Conservation (phyloP, 2,888 invertebrate species). For the Dynastes hyllus region DNA sequence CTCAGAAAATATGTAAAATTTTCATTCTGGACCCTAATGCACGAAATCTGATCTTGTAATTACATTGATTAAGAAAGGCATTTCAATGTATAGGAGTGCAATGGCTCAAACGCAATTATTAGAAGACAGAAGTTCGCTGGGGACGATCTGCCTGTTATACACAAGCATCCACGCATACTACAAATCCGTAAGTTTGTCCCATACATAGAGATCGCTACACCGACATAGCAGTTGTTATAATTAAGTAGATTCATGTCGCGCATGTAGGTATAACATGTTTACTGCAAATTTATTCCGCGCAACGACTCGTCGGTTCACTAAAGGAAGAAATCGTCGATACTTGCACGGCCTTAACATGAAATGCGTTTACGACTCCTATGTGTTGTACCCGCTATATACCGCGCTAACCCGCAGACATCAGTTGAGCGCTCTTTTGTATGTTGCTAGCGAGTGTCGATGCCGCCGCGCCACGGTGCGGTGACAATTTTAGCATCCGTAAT, state of each 20-base stretch:
- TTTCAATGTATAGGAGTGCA: too few relatives aligned
- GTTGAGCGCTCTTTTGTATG: background rate
- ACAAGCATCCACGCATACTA: background rate
- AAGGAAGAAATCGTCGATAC: too few relatives aligned
- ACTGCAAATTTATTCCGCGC: slow-evolving; percentile 68
- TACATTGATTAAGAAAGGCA: too few relatives aligned
- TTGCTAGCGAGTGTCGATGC: slow-evolving; percentile 3
- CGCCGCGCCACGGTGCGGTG: slow-evolving; percentile 55
- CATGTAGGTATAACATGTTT: slow-evolving; percentile 69
- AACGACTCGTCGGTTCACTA: slow-evolving; percentile 44
- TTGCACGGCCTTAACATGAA: too few relatives aligned
- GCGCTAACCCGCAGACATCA: too few relatives aligned
- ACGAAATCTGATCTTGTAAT: too few relatives aligned
- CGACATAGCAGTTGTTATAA: slow-evolving; percentile 65
- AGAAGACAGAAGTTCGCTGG: background rate
- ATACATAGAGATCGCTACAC: slow-evolving; percentile 5
- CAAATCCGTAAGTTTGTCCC: background rate
- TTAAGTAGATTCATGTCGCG: slow-evolving; percentile 68
- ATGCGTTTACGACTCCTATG: too few relatives aligned
- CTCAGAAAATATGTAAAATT: too few relatives aligned
- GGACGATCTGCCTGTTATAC: background rate
- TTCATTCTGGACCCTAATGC: too few relatives aligned
- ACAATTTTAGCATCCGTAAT: slow-evolving; percentile 65
- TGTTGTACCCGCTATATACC: too few relatives aligned
- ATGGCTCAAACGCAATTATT: background rate